These are phyloP conservation scores for Glomeris maerens DNA, from an alignment of 1,140 invertebrate genomes.

Conservation along the genomic window DNA sequence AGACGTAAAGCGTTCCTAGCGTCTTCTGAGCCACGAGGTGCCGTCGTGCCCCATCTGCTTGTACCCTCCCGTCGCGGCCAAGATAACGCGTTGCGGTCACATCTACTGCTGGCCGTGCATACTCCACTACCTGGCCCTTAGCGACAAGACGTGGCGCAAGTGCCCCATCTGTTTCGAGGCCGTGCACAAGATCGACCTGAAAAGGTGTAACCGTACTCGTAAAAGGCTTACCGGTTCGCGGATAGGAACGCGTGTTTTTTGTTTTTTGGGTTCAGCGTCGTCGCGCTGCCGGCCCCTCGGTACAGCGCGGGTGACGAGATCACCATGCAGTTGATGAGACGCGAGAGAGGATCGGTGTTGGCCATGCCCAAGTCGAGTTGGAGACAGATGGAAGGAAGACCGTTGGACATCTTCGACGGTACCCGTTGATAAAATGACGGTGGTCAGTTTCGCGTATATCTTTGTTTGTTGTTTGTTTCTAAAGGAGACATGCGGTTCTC, in stretches of 20 bases:
- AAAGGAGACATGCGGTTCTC: constrained; percentile 41
- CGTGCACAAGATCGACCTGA: constrained; percentile 59
- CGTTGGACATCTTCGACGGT: constrained; percentile 14
- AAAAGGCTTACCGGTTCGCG: constrained; percentile 3
- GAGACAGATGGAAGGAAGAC: constrained; percentile 3
- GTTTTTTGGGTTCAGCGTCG: constrained; percentile 34
- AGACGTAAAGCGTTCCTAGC: too few relatives aligned
- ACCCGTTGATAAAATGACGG: constrained; percentile 18
- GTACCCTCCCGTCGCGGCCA: constrained; percentile 60
- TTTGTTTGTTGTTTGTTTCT: constrained; percentile 16
- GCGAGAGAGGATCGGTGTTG: constrained; percentile 57
- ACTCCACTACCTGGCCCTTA: constrained; percentile 74
- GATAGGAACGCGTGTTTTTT: constrained; percentile 5
- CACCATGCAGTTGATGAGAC: constrained; percentile 71
- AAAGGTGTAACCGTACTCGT: constrained; percentile 43
- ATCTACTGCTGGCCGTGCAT: constrained; percentile 92
- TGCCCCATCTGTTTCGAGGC: constrained; percentile 79
- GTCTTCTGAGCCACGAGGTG: constrained; percentile 37
- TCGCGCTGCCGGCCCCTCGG: constrained; percentile 39
- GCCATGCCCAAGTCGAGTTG: constrained; percentile 40
- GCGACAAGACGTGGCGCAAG: constrained; percentile 56
- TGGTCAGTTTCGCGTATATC: neutral
- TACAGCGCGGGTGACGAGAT: constrained; percentile 54
- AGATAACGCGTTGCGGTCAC: constrained; percentile 88
- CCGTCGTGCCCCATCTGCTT: constrained; percentile 84